Conservation (phyloP, 2,113 vertebrate species). For the Chloroceryle aenea region DNA sequence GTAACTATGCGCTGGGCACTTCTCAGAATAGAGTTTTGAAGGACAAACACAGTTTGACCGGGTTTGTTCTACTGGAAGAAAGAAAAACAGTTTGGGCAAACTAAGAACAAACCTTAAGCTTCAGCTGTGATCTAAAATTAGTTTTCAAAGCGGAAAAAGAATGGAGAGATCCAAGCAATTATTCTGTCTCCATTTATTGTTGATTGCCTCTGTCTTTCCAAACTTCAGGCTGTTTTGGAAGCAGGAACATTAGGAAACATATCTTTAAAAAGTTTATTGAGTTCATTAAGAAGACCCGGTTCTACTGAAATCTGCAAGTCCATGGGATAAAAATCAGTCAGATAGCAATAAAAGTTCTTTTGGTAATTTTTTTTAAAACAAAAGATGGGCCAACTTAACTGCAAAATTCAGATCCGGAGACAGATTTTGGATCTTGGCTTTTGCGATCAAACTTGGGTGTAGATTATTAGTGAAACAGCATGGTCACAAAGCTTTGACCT, state of each 20-base stretch:
- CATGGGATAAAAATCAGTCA: not conserved
- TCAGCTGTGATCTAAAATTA: slow-evolving; percentile 6
- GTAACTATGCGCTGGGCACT: not conserved
- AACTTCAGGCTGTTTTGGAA: not conserved
- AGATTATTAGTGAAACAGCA: not conserved
- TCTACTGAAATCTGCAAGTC: not conserved
- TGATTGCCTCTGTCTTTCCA: not conserved
- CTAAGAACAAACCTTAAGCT: not conserved
- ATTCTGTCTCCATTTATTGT: not conserved
- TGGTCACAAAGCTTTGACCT: rapidly evolving
- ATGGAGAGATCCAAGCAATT: not conserved
- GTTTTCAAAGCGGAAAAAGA: not conserved
- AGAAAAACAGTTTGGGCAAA: not conserved
- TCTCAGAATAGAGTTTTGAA: not conserved
- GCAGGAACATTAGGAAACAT: not conserved
- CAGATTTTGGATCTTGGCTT: not conserved
- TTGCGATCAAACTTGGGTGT: not conserved
- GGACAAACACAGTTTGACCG: not conserved
- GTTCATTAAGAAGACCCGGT: not conserved
- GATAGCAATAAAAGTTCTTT: not conserved
- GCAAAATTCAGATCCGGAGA: not conserved
- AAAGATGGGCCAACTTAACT: not conserved
- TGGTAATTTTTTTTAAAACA: not conserved
- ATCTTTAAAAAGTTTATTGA: not conserved
- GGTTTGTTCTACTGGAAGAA: not conserved